Base-by-base conservation (phyloP, 2,888 invertebrate genomes). In the Leptinotarsa peninsularis region DNA sequence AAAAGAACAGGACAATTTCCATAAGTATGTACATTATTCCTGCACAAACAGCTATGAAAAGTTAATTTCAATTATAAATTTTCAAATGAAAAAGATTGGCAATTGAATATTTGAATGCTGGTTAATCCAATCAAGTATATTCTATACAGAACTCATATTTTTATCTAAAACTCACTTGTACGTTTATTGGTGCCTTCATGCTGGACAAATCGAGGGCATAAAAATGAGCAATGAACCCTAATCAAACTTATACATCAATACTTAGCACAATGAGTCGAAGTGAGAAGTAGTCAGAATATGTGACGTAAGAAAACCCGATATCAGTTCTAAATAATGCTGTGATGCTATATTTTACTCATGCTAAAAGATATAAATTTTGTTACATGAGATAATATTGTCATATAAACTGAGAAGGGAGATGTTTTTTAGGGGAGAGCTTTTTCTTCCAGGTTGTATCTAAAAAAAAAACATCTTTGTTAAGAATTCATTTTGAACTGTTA, bases 1-100 rank as follows among this genome's bases (percentile, higher is more conserved):
- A 0, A 93, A 91, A 87, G 96, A 98, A 86, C 96, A 96, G 86
- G 97, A 97, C 84, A 92, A 96, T 80, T 98, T 98, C 79, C 88
- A 88, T 79, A 88, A 87, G 88, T 88, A 80, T 80, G 83, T 79
- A 43, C 43, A 43, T 43, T 43, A 33, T 43, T 43, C 1, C 13
- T 43, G 43, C 43, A 43, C 43, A 43, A 43, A 43, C 43, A 43
- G 43, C 10, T 43, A 43, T 43, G 43, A 43, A 33, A 33, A 33
- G 33, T 33, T 10, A 33, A 33, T 10, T 10, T 50, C 52, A 14
- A 33, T 21, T 4, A 50, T 43, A 49, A 21, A 49, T 50, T 54
- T 15, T 15, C 5, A 67, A 27, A n/a, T 52, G n/a, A 33, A 13
- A 33, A 60, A 27, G n/a, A 68, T 60, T 67, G 43, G 15, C 4